These are phyloP conservation scores for Microcebus jonahi DNA, from an alignment of 2,113 vertebrate species.

Conservation along the genomic window DNA sequence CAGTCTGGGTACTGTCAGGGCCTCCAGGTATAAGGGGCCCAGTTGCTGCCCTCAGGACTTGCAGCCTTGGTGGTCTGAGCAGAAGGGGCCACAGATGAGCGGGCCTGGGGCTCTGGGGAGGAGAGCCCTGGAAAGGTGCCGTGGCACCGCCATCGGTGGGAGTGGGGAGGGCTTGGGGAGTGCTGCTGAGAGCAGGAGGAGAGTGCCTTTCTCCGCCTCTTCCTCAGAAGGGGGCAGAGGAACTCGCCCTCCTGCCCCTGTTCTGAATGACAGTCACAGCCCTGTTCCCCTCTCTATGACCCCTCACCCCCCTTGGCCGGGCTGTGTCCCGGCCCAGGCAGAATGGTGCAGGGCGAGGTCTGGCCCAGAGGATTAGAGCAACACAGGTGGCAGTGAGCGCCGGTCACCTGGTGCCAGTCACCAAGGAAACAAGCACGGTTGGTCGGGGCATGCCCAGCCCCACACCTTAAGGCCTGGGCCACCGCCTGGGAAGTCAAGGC, in stretches of 20 bases:
- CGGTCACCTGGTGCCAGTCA: neutral
- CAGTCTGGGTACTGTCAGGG: neutral
- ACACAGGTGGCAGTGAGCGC: neutral
- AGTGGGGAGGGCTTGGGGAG: too few species aligned
- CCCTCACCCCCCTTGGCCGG: fast-evolving
- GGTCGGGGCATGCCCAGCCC: neutral
- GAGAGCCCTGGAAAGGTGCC: neutral
- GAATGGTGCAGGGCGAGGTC: neutral
- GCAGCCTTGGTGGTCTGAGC: neutral
- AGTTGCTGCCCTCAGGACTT: neutral
- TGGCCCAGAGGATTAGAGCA: neutral
- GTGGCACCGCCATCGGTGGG: neutral
- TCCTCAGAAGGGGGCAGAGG: neutral
- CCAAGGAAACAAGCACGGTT: neutral
- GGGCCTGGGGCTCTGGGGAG: neutral
- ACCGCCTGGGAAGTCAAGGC: neutral
- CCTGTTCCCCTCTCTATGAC: neutral
- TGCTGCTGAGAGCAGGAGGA: neutral
- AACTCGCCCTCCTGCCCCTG: neutral
- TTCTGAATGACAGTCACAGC: neutral
- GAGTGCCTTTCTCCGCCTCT: neutral
- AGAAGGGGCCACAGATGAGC: neutral
- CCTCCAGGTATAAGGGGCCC: neutral
- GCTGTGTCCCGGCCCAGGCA: neutral
- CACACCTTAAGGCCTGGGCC: neutral